Evolutionary conservation across 2,113 vertebrate genomes (phyloP).

Genomic region (Donacobius atricapilla): DNA sequence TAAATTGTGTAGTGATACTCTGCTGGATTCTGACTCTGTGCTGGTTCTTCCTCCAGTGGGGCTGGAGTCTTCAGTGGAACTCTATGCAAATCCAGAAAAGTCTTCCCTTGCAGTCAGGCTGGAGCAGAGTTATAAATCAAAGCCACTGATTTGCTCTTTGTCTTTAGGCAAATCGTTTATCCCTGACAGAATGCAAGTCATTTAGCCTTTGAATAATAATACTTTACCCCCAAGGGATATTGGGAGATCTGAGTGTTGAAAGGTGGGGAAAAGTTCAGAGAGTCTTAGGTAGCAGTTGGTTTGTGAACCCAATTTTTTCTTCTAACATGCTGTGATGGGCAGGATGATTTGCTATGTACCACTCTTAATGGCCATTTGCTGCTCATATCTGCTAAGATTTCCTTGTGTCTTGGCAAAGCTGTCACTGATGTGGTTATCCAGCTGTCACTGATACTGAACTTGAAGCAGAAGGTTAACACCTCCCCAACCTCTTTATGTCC

Average conservation of each 20-base stretch:
- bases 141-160: conserved; percentile 12
- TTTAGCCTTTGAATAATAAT: conserved; percentile 29
- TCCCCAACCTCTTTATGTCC: background rate
- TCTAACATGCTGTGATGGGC: background rate
- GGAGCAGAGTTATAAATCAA: conserved; percentile 40
- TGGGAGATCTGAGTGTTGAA: background rate
- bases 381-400: background rate
- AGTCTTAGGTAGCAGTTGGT: background rate
- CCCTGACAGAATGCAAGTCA: background rate
- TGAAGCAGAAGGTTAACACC: background rate
- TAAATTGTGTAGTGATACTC: background rate
- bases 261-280: background rate
- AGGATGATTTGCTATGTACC: background rate
- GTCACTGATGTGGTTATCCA: background rate
- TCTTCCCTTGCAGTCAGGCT: background rate
- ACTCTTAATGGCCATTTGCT: background rate
- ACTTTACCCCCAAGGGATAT: background rate
- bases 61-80: background rate
- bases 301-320: background rate
- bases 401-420: background rate
- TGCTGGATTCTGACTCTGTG: background rate
- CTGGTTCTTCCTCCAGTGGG: background rate
- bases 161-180: conserved; percentile 55
- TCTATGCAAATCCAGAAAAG: background rate
- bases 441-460: background rate